Conservation (phyloP, 2,113 vertebrate genomes). For the Anolis sagrei region DNA sequence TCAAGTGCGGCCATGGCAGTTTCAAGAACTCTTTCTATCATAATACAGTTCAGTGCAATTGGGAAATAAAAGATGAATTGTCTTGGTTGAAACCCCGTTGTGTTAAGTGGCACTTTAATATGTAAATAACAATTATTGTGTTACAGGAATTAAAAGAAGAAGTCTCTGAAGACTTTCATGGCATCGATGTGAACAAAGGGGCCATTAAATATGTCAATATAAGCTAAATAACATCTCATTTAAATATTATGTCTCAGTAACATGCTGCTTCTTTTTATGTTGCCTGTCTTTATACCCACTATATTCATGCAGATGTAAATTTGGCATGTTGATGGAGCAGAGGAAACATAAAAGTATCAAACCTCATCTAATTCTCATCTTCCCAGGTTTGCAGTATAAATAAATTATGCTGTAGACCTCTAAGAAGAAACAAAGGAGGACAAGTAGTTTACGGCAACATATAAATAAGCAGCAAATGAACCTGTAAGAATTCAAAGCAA, state of each 20-base stretch:
- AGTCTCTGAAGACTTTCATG: not conserved
- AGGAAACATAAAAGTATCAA: slow-evolving; percentile 18
- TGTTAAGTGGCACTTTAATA: not conserved
- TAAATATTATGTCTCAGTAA: not conserved
- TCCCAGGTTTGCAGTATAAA: slow-evolving; percentile 10
- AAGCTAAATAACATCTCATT: slow-evolving; percentile 13
- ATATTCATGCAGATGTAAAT: slow-evolving; percentile 23
- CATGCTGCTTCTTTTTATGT: slow-evolving; percentile 12
- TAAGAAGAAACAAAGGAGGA: not conserved
- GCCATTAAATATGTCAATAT: not conserved
- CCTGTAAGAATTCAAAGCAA: not conserved
- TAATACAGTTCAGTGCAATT: not conserved
- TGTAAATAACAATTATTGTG: not conserved
- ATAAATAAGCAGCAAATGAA: not conserved
- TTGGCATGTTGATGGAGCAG: slow-evolving; percentile 8
- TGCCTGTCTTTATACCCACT: not conserved
- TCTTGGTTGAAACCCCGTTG: not conserved
- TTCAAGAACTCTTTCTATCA: not conserved
- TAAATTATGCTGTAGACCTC: slow-evolving; percentile 5
- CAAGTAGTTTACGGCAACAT: not conserved
- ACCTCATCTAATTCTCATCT: slow-evolving; percentile 11
- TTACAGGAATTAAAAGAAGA: not conserved
- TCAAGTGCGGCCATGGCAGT: not conserved
- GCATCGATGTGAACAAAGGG: not conserved
- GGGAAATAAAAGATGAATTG: not conserved